Evolutionary conservation across 2,797 vertebrate species (phyloP), one percentile per base, ranked within the genome.

Genomic region (Eulemur albifrons): DNA sequence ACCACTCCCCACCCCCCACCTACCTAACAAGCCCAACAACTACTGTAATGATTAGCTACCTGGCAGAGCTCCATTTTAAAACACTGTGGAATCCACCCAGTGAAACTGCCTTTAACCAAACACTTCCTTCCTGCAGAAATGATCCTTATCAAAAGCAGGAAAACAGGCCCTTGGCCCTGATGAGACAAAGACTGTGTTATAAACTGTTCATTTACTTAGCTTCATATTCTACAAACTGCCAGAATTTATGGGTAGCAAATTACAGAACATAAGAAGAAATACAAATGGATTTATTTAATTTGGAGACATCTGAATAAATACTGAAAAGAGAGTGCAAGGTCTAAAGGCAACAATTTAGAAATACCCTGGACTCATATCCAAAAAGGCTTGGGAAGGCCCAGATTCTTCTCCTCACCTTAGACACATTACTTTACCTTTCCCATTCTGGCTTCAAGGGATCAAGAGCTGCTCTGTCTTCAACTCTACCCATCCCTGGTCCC

Each of bases 61-160:
- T 90, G 93, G 95, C 87, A 54, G 27, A 80, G 76, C 77, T 92
- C 94, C 95, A 93, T 63, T 6, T 17, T 45, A 77, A 27, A 88
- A 59, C 30, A 18, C 57, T 54, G 63, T 17, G 54, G 35, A 83
- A 76, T 69, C 86, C 50, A 79, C 88, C 88, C 25, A 17, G 63
- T 35, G 54, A 21, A 54, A 48, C 63, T 40, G 73, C 88, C 77
- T 94, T 61, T 72, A 72, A 57, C 69, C 82, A 91, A 94, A 96
- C 61, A 50, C 45, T 93, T 97, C 93, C 92, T 96, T 97, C 94
- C 95, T 94, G 83, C 10, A 92, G 90, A 87, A 95, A 85, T 7
- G 50, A 91, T 90, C 59, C 83, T 91, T 48, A 89, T 90, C 90
- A 59, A 79, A 85, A 87, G 65, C 88, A 97, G 92, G 77, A 88